Evolutionary conservation across 2,113 vertebrate species (phyloP).

Genomic region (Strix aluco): DNA sequence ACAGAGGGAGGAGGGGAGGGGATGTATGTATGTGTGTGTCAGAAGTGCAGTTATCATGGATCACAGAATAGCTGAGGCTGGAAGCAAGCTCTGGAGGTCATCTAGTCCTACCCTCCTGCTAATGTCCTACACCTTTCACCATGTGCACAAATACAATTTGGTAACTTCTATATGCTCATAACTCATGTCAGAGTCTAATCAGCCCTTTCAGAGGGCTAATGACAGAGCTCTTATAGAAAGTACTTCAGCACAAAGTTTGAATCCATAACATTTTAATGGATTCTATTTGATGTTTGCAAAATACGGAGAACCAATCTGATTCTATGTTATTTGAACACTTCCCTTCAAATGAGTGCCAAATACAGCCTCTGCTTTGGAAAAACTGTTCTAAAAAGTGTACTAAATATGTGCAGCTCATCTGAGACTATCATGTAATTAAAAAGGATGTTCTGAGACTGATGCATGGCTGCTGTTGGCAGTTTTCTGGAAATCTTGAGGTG

Average conservation of each 20-base stretch:
- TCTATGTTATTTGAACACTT: background rate
- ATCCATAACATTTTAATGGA: constrained; percentile 7
- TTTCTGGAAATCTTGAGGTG: background rate
- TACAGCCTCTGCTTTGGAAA: background rate
- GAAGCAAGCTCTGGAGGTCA: background rate
- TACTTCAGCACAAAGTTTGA: background rate
- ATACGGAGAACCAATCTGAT: background rate
- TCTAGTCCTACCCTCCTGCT: background rate
- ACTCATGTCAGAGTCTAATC: background rate
- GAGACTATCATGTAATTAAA: background rate
- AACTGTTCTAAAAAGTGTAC: background rate
- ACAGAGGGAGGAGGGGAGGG: accelerated
- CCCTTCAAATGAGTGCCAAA: background rate
- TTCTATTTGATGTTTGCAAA: constrained; percentile 28
- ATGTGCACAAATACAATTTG: background rate
- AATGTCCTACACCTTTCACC: background rate
- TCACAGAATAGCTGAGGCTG: background rate
- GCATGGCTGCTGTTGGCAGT: background rate
- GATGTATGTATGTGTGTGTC: accelerated
- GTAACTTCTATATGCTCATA: background rate
- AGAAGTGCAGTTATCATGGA: background rate
- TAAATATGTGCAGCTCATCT: background rate
- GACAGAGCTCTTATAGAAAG: background rate
- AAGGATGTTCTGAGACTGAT: background rate
- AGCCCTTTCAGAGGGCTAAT: background rate